Evolutionary conservation across 2,797 vertebrate species (phyloP).

Genomic region (Enteromius treurensis): DNA sequence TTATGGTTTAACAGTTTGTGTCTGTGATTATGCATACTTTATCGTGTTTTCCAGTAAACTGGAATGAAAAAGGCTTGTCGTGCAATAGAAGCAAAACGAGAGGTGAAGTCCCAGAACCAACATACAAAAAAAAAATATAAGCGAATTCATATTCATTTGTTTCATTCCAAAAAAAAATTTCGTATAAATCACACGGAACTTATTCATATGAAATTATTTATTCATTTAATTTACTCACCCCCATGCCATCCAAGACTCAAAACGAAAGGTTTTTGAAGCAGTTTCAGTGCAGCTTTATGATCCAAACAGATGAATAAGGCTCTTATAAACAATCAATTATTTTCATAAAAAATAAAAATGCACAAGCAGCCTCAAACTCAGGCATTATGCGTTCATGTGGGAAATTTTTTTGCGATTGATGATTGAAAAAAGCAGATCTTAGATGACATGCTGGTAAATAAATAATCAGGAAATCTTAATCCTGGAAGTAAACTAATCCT

Average conservation of each 20-base stretch:
- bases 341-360: not conserved
- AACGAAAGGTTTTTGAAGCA: not conserved
- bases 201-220: not conserved
- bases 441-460: not conserved
- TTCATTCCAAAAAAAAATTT: too few species aligned
- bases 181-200: not conserved
- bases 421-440: not conserved
- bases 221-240: not conserved
- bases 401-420: not conserved
- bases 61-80: not conserved
- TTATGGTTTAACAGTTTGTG: constrained; percentile 11
- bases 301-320: not conserved
- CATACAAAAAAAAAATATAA: not conserved
- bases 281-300: not conserved
- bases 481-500: not conserved
- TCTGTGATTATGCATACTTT: not conserved
- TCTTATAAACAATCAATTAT: not conserved
- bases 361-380: not conserved
- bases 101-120: not conserved
- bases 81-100: not conserved
- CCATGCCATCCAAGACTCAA: not conserved
- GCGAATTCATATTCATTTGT: not conserved
- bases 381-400: not conserved
- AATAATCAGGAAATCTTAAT: not conserved
- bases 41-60: not conserved